Conservation (phyloP, 23 tunicate genomes). For the Diplosoma virens region DNA sequence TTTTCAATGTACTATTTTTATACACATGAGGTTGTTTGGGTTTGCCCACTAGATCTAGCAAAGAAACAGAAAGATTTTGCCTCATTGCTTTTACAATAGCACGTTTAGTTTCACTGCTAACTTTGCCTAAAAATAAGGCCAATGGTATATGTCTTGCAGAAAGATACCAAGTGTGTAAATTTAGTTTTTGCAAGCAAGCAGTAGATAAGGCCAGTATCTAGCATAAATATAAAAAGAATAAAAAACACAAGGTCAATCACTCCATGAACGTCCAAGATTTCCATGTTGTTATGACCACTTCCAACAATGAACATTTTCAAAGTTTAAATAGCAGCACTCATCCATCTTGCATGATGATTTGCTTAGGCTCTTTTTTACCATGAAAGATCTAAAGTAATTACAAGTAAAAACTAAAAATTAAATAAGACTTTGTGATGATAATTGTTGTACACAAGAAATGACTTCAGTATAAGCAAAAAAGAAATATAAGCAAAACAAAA, state of each 20-base stretch:
- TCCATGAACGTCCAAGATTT: background rate
- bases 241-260: background rate
- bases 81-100: too few relatives aligned
- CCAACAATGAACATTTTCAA: background rate
- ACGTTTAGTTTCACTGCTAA: too few relatives aligned
- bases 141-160: too few relatives aligned
- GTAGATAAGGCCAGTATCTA: too few relatives aligned
- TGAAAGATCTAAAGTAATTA: background rate
- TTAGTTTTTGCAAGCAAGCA: too few relatives aligned
- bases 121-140: too few relatives aligned
- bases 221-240: background rate
- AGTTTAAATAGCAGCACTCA: slow-evolving; percentile 1
- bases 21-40: too few relatives aligned
- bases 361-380: slow-evolving; percentile 2
- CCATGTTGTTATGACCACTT: slow-evolving; percentile 1
- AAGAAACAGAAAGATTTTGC: too few relatives aligned
- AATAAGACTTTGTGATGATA: background rate
- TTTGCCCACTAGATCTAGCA: too few relatives aligned
- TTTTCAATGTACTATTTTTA: too few relatives aligned
- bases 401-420: slow-evolving; percentile 14
- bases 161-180: too few relatives aligned
- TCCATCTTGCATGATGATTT: background rate
- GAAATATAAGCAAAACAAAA: too few relatives aligned
- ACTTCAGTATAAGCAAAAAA: background rate
- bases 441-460: background rate